Base-by-base conservation (phyloP, 2,113 vertebrate genomes). In the Boulengeromyrus knoepffleri region DNA sequence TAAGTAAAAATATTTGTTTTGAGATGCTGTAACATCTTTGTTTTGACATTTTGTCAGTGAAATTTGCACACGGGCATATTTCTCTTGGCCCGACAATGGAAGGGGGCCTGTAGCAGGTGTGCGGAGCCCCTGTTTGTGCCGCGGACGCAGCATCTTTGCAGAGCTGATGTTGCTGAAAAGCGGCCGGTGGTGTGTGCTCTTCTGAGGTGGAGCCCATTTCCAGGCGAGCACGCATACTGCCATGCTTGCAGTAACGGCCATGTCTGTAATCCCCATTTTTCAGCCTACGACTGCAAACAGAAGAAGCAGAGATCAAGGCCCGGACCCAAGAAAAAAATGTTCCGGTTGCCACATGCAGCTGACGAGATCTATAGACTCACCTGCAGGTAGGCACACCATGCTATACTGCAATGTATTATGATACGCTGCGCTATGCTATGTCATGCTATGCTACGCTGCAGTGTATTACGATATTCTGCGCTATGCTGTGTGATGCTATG, bases 301-400 rank as follows among this genome's bases (percentile, higher is more conserved):
- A 98, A 97, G 96, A 98, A 97, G 95, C 96, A 96, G 91, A 97
- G 98, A 92, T 99, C 98, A 92, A 97, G 97, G 94, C 97, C 97
- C 85, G 97, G 97, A 92, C 97, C 97, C 91, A 98, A 98, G 95
- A 97, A 97, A 94, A 98, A 97, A 95, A 94, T 95, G 94, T 95
- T 96, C 91, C 93, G 96, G 3, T 96, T 98, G 96, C 95, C 97
- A 93, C 98, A 99, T 92, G 97, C 97, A 91, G 97, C 98, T 94
- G 98, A 99, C 94, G 98, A 99, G 96, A 97, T 97, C 95, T 98
- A 98, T 96, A 97, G 97, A 93, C 95, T 99, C 93, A 97, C 97
- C 95, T 99, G 98, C 98, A 99, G 98, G 98, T 99, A 96, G 31
- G 74, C 36, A 42, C 62, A 70, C n/a, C n/a, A 36, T 36, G 27